Base-by-base conservation (phyloP, 2,113 vertebrate species). In the Odontophorus gujanensis region DNA sequence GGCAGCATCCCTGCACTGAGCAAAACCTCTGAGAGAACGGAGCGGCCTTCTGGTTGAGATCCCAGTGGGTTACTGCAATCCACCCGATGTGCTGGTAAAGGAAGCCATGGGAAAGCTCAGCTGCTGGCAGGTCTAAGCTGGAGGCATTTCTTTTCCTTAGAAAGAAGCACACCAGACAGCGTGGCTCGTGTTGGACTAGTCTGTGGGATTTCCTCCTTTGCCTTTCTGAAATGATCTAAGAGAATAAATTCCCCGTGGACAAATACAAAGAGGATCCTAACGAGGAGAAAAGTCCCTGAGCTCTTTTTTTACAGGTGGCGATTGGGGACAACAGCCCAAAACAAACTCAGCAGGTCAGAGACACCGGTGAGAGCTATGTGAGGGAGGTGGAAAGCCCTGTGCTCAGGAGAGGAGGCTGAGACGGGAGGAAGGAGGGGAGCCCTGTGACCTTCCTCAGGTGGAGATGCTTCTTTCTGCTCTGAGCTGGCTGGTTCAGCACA, bases 21-120 rank as follows among this genome's bases (percentile, higher is more conserved):
- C 71, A 61, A 91, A 86, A 93, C 38, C 0, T 13, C 81, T 94
- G 65, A 66, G 9, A 91, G 86, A 85, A 84, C 30, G 21, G 87
- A 92, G 72, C 5, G 80, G 82, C 81, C 66, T 90, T 87, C 90
- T 74, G 83, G 89, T 83, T 96, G 89, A 95, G 81, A 95, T 89
- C 93, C 95, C 96, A 97, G 94, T 81, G 92, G 92, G 94, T 92
- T 94, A 96, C 72, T 90, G 94, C 94, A 91, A 79, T 95, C 89
- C 91, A 89, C 87, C 94, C 65, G 65, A 96, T 43, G 42, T 6
- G 25, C 83, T 22, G 13, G 57, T 48, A 58, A 89, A 59, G 67
- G 25, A 75, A 66, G 65, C 83, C 90, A 81, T 62, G 40, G 75
- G 75, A 58, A 93, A 91, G 91, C 62, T 92, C 90, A 81, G 87